A percentile compares a stretch with the other conserved stretches of the same genome.
These are phyloP conservation scores for Cherax quadricarinatus DNA, from an alignment of 1,140 invertebrate genomes.

Conservation along the genomic window DNA sequence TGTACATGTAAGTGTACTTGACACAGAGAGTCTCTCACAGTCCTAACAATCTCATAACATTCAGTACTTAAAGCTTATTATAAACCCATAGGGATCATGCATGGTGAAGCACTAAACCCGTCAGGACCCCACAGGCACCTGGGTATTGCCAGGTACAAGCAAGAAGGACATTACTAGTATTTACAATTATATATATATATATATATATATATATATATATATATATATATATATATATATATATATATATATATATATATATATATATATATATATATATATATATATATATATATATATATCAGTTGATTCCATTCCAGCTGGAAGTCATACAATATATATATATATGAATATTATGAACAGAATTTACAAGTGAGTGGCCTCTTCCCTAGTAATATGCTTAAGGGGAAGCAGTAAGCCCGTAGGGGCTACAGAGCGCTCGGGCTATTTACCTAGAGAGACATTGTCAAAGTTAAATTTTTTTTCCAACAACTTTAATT, in stretches of 20 bases:
- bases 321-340: background rate
- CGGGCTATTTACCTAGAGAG: background rate
- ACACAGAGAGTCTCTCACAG: no score
- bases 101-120: no score
- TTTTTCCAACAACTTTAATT: background rate
- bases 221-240: background rate
- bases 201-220: background rate
- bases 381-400: background rate
- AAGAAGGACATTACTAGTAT: background rate
- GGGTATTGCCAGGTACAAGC: background rate
- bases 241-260: background rate
- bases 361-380: no score
- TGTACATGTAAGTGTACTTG: no score
- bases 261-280: background rate
- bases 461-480: background rate
- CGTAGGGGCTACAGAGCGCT: background rate
- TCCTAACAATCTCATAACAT: no score
- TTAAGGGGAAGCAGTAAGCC: background rate
- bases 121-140: no score
- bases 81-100: no score
- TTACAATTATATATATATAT: background rate
- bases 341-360: background rate
- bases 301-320: slow-evolving; percentile 1
- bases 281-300: background rate
- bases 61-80: no score